Percentiles rank a stretch among this genome's conserved stretches.
phyloP scores from a whole-genome alignment of 2,113 vertebrate genomes.

The Sialia sialis region DNA sequence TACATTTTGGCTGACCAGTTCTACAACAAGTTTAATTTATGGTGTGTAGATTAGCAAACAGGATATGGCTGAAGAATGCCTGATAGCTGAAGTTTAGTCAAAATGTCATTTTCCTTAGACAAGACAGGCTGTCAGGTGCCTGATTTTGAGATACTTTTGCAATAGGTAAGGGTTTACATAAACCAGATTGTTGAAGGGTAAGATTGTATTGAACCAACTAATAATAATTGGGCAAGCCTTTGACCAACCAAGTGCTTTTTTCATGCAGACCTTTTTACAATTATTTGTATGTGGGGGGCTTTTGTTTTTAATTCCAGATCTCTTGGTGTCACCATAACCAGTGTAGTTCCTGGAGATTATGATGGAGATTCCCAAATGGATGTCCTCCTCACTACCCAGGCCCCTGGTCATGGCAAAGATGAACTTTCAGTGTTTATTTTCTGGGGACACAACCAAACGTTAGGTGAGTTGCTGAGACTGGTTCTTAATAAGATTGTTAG shows the following conservation, averaged over 20 bases:
- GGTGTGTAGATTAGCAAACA: background rate
- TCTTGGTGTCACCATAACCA: conserved; percentile 75
- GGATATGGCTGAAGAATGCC: background rate
- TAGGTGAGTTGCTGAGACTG: conserved; percentile 75
- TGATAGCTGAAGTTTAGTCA: background rate
- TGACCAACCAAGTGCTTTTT: background rate
- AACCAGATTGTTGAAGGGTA: background rate
- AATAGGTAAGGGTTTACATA: background rate
- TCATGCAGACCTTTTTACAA: background rate
- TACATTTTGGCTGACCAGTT: background rate
- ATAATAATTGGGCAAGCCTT: background rate
- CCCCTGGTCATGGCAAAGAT: background rate
- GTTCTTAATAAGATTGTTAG: background rate
- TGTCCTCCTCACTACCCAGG: conserved; percentile 83
- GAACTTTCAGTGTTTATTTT: conserved; percentile 79
- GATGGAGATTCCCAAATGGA: conserved; percentile 99
- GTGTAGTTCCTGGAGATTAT: conserved; percentile 96
- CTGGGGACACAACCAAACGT: conserved; percentile 93
- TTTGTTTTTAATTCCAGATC: conserved; percentile 52
- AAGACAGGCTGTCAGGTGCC: background rate
- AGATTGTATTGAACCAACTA: background rate
- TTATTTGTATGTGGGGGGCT: background rate
- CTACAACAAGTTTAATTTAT: background rate
- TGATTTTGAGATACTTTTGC: background rate
- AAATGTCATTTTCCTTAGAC: background rate